Conservation (phyloP, 2,888 invertebrate genomes). For the Hirtodrosophila confusa region DNA sequence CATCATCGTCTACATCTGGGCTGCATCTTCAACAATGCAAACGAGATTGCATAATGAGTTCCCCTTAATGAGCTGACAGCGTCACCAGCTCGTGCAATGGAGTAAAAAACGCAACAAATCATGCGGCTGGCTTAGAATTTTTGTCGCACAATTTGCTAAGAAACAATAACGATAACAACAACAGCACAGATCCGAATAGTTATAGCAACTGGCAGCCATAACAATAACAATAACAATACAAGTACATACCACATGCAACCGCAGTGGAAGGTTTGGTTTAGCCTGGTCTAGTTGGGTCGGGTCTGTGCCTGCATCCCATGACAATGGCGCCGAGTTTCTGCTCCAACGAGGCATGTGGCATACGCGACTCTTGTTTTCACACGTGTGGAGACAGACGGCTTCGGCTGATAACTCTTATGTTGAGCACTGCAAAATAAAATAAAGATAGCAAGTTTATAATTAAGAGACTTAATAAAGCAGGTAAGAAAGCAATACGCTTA, state of each 20-base stretch:
- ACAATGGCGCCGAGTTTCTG: conserved; percentile 31
- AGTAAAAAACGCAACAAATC: conserved; percentile 59
- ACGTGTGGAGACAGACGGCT: no score
- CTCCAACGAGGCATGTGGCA: conserved; percentile 14
- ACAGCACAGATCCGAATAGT: neutral
- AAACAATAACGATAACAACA: conserved; percentile 28
- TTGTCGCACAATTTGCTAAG: conserved; percentile 64
- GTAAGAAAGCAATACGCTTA: no score
- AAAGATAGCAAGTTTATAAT: no score
- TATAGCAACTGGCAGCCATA: conserved; percentile 24
- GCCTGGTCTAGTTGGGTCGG: neutral
- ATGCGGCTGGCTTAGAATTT: conserved; percentile 68
- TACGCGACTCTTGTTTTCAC: conserved; percentile 2
- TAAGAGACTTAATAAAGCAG: no score
- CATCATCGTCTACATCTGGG: conserved; percentile 6
- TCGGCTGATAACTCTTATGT: no score
- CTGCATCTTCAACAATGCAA: conserved; percentile 61
- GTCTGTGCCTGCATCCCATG: conserved; percentile 24
- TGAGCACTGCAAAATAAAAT: no score
- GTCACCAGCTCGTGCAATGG: conserved; percentile 51
- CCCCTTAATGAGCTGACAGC: conserved; percentile 69
- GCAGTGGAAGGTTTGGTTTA: conserved; percentile 34
- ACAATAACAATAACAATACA: conserved; percentile 48
- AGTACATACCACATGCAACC: conserved; percentile 24
- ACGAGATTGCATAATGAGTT: conserved; percentile 66